A percentile compares a stretch with the other conserved stretches of the same genome.
Evolutionary conservation across 1,140 invertebrate species (phyloP).

Genomic region (Latrodectus geometricus): DNA sequence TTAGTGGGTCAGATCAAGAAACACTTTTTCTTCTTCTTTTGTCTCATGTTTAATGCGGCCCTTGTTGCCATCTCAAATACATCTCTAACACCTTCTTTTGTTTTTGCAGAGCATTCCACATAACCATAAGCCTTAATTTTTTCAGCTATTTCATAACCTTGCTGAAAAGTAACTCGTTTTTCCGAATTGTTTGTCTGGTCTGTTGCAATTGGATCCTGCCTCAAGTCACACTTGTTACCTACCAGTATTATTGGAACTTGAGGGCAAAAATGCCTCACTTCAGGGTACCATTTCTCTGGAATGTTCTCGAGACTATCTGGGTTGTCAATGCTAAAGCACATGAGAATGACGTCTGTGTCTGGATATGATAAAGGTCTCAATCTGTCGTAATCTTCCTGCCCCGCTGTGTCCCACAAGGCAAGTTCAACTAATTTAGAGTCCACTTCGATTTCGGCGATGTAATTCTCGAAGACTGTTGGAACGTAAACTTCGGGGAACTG

Average conservation of each 20-base stretch:
- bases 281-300: conserved; percentile 17
- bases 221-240: conserved; percentile 12
- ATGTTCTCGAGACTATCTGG: conserved; percentile 28
- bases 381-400: conserved; percentile 31
- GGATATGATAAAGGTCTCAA: conserved; percentile 19
- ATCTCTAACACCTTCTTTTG: conserved; percentile 25
- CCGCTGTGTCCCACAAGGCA: conserved; percentile 23
- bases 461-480: conserved; percentile 72
- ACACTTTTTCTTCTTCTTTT: not conserved
- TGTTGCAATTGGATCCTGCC: too few species aligned
- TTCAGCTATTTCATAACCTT: conserved; percentile 12
- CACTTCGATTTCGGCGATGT: conserved; percentile 74
- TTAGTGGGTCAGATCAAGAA: too few species aligned
- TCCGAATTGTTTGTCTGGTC: too few species aligned
- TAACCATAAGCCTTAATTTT: conserved; percentile 24
- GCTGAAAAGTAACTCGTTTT: too few species aligned
- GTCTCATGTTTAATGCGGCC: not conserved
- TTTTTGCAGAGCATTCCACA: conserved; percentile 29
- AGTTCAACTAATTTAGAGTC: conserved; percentile 66
- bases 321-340: conserved; percentile 25
- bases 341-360: conserved; percentile 24
- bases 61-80: conserved; percentile 23
- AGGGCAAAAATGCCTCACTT: conserved; percentile 30
- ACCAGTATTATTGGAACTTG: conserved; percentile 11
- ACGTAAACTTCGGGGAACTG: conserved; percentile 68